Base-by-base conservation (phyloP, 2,888 invertebrate genomes). In the Acheta domesticus region DNA sequence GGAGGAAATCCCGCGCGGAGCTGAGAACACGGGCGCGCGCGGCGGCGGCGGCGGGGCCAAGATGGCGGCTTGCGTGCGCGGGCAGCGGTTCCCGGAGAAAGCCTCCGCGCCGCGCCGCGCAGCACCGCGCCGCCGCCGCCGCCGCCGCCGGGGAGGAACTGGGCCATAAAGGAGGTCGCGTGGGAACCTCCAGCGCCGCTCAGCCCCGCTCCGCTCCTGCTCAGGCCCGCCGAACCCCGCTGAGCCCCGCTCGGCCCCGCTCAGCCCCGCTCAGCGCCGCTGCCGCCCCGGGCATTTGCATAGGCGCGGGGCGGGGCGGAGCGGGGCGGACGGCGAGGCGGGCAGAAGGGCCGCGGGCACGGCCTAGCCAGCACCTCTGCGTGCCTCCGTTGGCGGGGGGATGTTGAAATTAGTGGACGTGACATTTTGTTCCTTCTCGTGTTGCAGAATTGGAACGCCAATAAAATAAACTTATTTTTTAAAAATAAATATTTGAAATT, bases 111-210 rank as follows among this genome's bases (percentile, higher is more conserved):
- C 5, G n/a, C n/a, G n/a, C n/a, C n/a, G 62, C 36, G 8, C 36
- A 36, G 36, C 36, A 5, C 36, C 8, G 36, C 62, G 62, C 62
- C 62, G 62, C 62, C 62, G 50, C 50, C 62, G 62, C 62, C 62
- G 62, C 62, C 16, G 16, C n/a, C 16, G 16, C 62, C 62, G 62
- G n/a, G 62, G 62, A 62, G 62, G 62, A 62, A 62, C 62, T 62
- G 62, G 62, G 62, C 62, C 62, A 62, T 62, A 62, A 62, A 62
- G 16, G 62, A 62, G 16, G 62, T 62, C 62, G 62, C 62, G 62
- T 62, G 62, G 62, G 62, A 62, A 62, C 62, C 62, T 62, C 62
- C 62, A 62, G n/a, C 62, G 62, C 62, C 62, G n/a, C 62, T n/a
- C 4, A 5, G 3, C 62, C 62, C n/a, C 62, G 16, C 16, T 5